Percentiles rank a stretch among this genome's conserved stretches.
These are phyloP conservation scores for Menidia beryllina DNA, from an alignment of 2,113 vertebrate genomes.

Conservation along the genomic window DNA sequence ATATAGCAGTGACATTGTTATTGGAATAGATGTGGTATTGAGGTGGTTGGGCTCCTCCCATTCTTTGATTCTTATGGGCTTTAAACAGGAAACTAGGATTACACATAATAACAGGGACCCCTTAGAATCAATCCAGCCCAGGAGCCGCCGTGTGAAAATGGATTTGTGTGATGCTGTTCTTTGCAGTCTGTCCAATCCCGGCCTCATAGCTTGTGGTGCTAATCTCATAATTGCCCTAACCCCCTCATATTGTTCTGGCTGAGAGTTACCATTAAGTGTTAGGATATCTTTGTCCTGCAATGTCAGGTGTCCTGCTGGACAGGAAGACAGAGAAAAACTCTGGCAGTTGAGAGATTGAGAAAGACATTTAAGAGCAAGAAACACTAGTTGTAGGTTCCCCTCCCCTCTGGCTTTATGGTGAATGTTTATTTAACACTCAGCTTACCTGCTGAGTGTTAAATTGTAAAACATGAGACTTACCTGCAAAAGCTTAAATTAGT, in stretches of 20 bases:
- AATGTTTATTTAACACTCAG: conserved; percentile 17
- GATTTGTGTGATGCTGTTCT: conserved; percentile 83
- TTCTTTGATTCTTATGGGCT: conserved; percentile 77
- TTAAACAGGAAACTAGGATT: conserved; percentile 83
- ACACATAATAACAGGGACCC: conserved; percentile 80
- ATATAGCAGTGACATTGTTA: conserved; percentile 72
- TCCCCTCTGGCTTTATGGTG: conserved; percentile 79
- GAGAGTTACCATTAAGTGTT: conserved; percentile 86
- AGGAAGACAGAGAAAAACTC: conserved; percentile 44
- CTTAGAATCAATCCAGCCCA: conserved; percentile 75
- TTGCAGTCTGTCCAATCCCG: conserved; percentile 85
- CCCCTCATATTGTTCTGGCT: conserved; percentile 86
- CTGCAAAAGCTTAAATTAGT: not conserved
- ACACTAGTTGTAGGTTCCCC: conserved; percentile 35
- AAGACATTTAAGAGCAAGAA: conserved; percentile 59
- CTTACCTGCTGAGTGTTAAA: conserved; percentile 8
- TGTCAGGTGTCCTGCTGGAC: conserved; percentile 82
- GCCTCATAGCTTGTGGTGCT: conserved; percentile 83
- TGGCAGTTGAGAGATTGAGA: conserved; percentile 55
- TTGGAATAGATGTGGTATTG: conserved; percentile 69
- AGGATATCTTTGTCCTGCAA: conserved; percentile 80
- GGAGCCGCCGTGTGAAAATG: conserved; percentile 83
- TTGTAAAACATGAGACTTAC: not conserved
- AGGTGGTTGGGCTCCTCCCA: conserved; percentile 66
- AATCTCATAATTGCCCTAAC: conserved; percentile 91